These are phyloP conservation scores for Sarcophaga peregrina DNA, from an alignment of 1,140 invertebrate genomes.

Conservation along the genomic window DNA sequence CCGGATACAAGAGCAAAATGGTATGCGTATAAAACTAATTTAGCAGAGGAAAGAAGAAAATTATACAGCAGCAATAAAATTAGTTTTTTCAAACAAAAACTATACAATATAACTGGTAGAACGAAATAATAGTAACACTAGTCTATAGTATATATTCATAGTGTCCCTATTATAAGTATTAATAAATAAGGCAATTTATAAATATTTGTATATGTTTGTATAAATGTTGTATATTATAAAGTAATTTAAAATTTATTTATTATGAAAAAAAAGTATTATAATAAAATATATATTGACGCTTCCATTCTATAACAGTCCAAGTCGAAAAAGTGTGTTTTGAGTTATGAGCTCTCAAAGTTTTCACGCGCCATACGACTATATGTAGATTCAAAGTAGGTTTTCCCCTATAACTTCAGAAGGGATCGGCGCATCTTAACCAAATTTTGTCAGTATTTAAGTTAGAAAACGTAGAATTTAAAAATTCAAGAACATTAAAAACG, in stretches of 20 bases:
- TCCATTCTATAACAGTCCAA: too few species aligned
- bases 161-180: conserved; percentile 17
- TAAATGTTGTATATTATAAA: not conserved
- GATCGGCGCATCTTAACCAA: too few species aligned
- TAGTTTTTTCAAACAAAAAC: conserved; percentile 58
- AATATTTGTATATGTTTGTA: not conserved
- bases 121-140: conserved; percentile 14
- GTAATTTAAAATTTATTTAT: not conserved
- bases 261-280: too few species aligned
- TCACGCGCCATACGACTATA: too few species aligned
- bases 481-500: too few species aligned
- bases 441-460: too few species aligned
- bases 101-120: conserved; percentile 49
- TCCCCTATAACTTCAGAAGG: too few species aligned
- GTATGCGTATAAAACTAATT: conserved; percentile 69
- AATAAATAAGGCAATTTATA: not conserved
- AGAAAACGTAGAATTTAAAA: too few species aligned
- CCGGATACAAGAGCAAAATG: conserved; percentile 69
- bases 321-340: too few species aligned
- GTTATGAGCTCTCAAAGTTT: too few species aligned
- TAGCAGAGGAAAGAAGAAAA: conserved; percentile 48
- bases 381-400: too few species aligned
- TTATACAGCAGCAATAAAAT: conserved; percentile 50
- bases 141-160: not conserved
- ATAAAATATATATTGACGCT: too few species aligned